These are phyloP conservation scores for Meles meles DNA, from an alignment of 2,113 vertebrate species.

Conservation along the genomic window DNA sequence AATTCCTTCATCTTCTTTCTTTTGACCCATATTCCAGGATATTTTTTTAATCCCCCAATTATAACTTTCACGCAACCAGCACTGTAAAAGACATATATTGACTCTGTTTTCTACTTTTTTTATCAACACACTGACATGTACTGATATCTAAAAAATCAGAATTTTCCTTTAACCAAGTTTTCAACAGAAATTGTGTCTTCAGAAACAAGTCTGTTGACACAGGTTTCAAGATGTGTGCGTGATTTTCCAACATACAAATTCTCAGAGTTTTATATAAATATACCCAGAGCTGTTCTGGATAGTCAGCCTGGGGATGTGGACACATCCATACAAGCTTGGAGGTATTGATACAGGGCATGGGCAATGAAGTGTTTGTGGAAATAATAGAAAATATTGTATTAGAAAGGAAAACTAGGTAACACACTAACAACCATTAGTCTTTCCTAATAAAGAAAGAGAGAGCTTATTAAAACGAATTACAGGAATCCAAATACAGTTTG, in stretches of 20 bases:
- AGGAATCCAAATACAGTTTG: neutral
- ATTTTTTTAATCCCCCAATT: neutral
- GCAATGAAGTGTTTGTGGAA: neutral
- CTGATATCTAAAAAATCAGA: neutral
- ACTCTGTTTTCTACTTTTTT: neutral
- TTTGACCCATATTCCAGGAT: neutral
- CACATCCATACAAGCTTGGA: neutral
- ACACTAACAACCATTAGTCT: neutral
- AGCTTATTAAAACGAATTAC: neutral
- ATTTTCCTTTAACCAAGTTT: neutral
- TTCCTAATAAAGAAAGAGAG: neutral
- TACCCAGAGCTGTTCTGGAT: neutral
- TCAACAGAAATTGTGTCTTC: neutral
- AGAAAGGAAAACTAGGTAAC: neutral
- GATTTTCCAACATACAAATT: neutral
- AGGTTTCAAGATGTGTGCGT: neutral
- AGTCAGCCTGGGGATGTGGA: fast-evolving
- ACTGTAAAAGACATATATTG: neutral
- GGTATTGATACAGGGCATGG: fast-evolving
- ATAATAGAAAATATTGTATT: neutral
- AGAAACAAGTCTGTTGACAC: neutral
- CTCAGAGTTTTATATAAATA: neutral
- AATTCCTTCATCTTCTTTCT: neutral
- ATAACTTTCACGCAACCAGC: neutral
- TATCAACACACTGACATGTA: neutral